Base-by-base conservation (phyloP, 2,888 invertebrate species). In the Agriopis aurantiaria region DNA sequence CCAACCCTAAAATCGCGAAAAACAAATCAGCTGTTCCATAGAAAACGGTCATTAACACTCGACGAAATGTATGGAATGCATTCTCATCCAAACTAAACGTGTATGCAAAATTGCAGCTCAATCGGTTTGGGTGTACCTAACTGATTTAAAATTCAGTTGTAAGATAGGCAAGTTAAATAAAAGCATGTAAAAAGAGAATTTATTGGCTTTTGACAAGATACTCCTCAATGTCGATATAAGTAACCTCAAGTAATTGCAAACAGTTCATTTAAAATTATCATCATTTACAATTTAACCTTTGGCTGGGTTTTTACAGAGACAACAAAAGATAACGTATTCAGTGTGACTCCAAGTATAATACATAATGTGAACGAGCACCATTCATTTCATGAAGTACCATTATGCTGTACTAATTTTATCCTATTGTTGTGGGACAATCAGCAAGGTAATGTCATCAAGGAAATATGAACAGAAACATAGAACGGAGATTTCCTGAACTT, bases 371-470 rank as follows among this genome's bases (percentile, higher is more conserved):
- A 11, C 8, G 43, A 57, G 6, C 8, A 14, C 12, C 43, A 40
- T 40, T 33, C 33, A 59, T 59, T 60, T 7, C 23, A 40, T 49
- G 49, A 33, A 40, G 46, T 10, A 40, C 14, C 40, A 49, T 60
- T 40, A 59, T 23, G 14, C 33, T 6, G 48, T 58, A 46, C 11
- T 46, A 46, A 59, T 33, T 40, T 40, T 49, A 40, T 40, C n/a
- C 33, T n/a, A 59, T 49, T 60, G 49, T 60, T 60, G 48, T 11
- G 49, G 12, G 10, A 49, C 49, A 49, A 51, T 9, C 40, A 41
- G 40, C 60, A 51, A 49, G 59, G 59, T 33, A 40, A 60, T 33
- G 46, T 60, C 23, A 8, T 46, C 43, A 57, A 43, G 8, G 56
- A 14, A 43, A 17, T 23, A 9, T 11, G 0, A 53, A 53, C 53